Base-by-base conservation (phyloP, 2,113 vertebrate genomes). In the Oophaga pumilio region DNA sequence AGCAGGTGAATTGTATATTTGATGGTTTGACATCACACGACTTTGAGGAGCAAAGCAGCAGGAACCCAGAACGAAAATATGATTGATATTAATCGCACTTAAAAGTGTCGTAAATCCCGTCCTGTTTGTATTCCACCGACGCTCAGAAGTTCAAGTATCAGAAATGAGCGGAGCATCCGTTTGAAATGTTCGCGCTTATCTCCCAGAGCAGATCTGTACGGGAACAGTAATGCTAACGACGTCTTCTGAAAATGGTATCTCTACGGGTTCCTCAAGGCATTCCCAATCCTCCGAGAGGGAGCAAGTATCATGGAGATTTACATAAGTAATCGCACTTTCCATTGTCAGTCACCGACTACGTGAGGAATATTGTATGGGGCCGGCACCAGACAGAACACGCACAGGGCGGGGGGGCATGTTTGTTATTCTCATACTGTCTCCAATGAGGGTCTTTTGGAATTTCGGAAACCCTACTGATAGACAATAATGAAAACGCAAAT, bases 401-500 rank as follows among this genome's bases (percentile, higher is more conserved):
- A 17, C 15, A 82, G 26, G 79, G 68, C 33, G 56, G 69, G 18
- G n/a, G 13, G 12, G 50, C 15, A 68, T 74, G 52, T 76, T 87
- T 87, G 86, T 83, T 59, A 83, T 77, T 88, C 76, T 78, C 86
- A 26, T 73, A 83, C 24, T 66, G 79, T 66, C 80, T 50, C 91
- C 92, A 89, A 89, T 91, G 92, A 95, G 92, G 90, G 93, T 94
- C 94, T 93, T 94, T 91, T 94, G 91, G 92, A 88, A 90, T 90
- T 84, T 89, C 71, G 89, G 88, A 89, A 94, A 91, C 92, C 93
- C 94, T 92, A 93, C 90, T 90, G 93, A 93, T 94, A 93, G 90
- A 93, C 92, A 93, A 90, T 94, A 94, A 94, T 91, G 91, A 93
- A 94, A 93, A 93, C 93, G 93, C 91, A 93, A 91, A 94, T 93